phyloP scores from a whole-genome alignment of 2,797 vertebrate genomes.

The Spheniscus humboldti region DNA sequence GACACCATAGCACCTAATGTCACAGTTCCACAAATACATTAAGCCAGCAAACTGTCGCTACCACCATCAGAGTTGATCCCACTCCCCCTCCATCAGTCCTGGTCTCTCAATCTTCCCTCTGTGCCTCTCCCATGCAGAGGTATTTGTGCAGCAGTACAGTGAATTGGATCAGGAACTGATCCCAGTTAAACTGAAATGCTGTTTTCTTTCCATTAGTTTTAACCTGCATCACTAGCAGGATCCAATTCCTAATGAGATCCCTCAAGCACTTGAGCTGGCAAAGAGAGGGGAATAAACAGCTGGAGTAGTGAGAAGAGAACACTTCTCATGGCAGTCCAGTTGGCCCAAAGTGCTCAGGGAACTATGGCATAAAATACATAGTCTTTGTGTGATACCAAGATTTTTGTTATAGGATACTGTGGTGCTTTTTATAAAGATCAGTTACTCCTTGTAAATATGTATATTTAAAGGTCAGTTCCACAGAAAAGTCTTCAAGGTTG shows the following conservation, averaged over 20 bases:
- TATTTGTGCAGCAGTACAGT: background rate
- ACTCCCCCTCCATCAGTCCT: background rate
- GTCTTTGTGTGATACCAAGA: background rate
- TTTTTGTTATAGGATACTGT: background rate
- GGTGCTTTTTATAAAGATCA: background rate
- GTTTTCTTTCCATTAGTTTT: background rate
- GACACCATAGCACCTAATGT: background rate
- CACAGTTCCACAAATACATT: background rate
- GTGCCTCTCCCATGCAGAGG: background rate
- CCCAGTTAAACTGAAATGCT: background rate
- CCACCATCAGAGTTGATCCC: background rate
- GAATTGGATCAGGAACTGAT: background rate
- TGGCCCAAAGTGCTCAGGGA: background rate
- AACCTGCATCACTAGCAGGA: background rate
- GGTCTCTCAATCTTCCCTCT: background rate
- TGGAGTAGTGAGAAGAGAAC: background rate
- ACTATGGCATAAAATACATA: background rate
- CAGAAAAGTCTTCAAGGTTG: background rate
- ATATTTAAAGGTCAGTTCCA: background rate
- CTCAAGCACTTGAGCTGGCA: background rate
- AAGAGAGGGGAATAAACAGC: background rate
- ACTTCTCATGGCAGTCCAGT: background rate
- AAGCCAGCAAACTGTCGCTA: background rate
- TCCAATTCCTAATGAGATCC: background rate
- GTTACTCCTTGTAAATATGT: background rate